Base-by-base conservation (phyloP, 2,888 invertebrate species). In the Nephrotoma appendiculata region DNA sequence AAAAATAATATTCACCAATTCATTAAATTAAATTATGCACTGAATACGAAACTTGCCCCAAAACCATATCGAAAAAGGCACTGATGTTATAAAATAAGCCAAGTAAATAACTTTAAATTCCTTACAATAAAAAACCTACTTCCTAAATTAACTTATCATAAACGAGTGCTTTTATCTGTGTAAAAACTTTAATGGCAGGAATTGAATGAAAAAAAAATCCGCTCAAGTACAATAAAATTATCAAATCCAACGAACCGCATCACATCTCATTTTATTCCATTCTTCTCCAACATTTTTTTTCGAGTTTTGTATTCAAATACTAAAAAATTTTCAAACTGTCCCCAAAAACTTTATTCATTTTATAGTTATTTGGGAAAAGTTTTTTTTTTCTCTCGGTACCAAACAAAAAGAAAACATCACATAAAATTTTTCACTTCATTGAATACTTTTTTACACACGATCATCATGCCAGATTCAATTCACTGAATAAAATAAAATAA, bases 361-460 rank as follows among this genome's bases (percentile, higher is more conserved):
- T 84, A 42, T 41, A 42, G 84, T 84, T 84, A 84, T 84, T 84
- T n/a, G 31, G 31, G 71, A 71, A 71, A 71, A 71, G 71, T 71
- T 71, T 84, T 11, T 41, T 41, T n/a, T 84, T 83, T 83, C 41
- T 0, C 12, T 12, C n/a, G n/a, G 3, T 48, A n/a, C n/a, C n/a
- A 84, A 84, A 43, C 41, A 84, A 84, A 43, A 84, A 84, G 43
- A 43, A 42, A 84, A 84, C 41, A 42, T 84, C 84, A 84, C 84
- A 84, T 84, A 85, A 85, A 85, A 44, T 85, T 44, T 85, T 85
- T 85, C 85, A 85, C 85, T 85, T 85, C 85, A 85, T 85, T 85
- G 85, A 85, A 85, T 85, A 44, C 44, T 44, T 85, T 85, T 85
- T 85, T 85, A 85, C 44, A 85, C 44, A 85, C 42, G 85, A 85